Base-by-base conservation (phyloP, 2,797 vertebrate genomes). In the Melanotaenia pygmaea region DNA sequence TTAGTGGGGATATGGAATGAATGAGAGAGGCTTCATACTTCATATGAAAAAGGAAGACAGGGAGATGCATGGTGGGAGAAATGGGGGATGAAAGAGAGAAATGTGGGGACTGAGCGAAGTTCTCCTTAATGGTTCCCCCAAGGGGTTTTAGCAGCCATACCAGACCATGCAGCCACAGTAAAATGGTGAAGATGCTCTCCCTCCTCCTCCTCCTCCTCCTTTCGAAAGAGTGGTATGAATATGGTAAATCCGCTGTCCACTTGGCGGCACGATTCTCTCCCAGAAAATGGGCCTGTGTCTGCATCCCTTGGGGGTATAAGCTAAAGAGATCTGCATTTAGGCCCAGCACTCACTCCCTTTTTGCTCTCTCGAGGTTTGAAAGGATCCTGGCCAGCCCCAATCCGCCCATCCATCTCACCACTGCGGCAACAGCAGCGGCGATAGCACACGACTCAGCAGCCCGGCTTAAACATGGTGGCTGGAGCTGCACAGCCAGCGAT, bases 211-310 rank as follows among this genome's bases (percentile, higher is more conserved):
- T 72, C 67, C 66, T 59, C 70, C 70, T 72, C 66, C 63, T 57
- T 54, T 89, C 72, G 81, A 85, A 88, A 88, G 82, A 85, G 85
- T 74, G 77, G 87, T 87, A 93, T 94, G 93, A 94, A 94, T 93
- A 93, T 94, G 93, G 92, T 93, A 93, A 94, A 93, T 87, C 91
- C 85, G 65, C 84, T 83, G 88, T 91, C 81, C 88, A 93, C 90
- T 93, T 79, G 84, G 89, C 89, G 78, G 90, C 91, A 93, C 83
- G 91, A 93, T 93, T 92, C 89, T 91, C 85, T 91, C 85, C 85
- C 88, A 88, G 91, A 92, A 92, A 93, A 92, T 89, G 88, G 88
- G 72, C 85, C 79, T 63, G 83, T 86, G 87, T 81, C 76, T 80
- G 70, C n/a, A 20, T 89, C 91, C 91, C 92, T 86, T 40, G 84